These are phyloP conservation scores for Myotis daubentonii DNA, from an alignment of 2,797 vertebrate genomes.

Conservation along the genomic window DNA sequence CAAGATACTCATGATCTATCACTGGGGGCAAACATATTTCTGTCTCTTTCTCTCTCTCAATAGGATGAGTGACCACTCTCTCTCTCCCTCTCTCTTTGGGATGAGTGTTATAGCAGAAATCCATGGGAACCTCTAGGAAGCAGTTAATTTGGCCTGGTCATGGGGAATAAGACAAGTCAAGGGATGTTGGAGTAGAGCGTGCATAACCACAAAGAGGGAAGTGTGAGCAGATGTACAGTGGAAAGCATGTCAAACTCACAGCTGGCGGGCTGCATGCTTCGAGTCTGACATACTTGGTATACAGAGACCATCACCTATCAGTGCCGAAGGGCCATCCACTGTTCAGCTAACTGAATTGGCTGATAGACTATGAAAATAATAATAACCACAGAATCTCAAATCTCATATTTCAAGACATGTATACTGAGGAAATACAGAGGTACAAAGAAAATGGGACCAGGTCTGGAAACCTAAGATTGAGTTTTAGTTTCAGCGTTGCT, in stretches of 20 bases:
- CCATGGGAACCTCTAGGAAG: neutral
- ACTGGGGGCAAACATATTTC: neutral
- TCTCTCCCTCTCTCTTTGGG: neutral
- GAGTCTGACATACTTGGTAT: accelerated
- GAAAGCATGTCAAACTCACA: too few relatives aligned
- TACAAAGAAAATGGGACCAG: neutral
- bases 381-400: neutral
- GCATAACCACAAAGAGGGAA: too few relatives aligned
- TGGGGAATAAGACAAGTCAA: neutral
- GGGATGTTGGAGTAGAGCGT: accelerated
- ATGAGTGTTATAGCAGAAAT: neutral
- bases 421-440: neutral
- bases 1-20: neutral
- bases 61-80: neutral
- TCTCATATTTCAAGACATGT: neutral
- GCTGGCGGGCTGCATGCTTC: too few relatives aligned
- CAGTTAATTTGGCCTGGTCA: neutral
- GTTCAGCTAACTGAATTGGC: neutral
- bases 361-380: neutral
- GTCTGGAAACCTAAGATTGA: neutral
- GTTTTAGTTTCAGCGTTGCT: neutral
- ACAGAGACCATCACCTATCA: accelerated
- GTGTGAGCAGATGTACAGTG: neutral
- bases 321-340: too few relatives aligned
- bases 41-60: neutral